Conservation (phyloP, 2,888 invertebrate genomes). For the Morinoia aosen region DNA sequence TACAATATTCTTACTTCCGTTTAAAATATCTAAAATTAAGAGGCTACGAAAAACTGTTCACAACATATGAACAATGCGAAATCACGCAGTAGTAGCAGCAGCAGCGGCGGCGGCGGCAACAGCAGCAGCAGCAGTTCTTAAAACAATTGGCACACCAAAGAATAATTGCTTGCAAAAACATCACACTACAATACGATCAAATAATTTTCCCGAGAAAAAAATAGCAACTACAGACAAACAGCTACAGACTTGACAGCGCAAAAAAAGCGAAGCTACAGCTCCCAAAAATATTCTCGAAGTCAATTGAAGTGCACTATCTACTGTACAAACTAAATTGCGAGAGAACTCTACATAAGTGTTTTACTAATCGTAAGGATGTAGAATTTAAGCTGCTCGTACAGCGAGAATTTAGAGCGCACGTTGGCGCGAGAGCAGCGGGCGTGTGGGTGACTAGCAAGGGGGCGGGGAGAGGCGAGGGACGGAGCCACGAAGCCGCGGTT, state of each 20-base stretch:
- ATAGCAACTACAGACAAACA: neutral
- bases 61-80: neutral
- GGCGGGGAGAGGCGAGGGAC: neutral
- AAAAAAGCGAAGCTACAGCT: neutral
- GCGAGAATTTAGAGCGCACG: neutral
- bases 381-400: neutral
- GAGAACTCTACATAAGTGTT: neutral
- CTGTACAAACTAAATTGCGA: neutral
- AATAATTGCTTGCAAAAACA: neutral
- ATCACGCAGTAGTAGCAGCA: neutral
- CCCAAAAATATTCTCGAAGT: neutral
- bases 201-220: neutral
- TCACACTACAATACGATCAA: neutral
- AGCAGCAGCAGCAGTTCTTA: neutral
- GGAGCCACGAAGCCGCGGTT: neutral
- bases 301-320: neutral
- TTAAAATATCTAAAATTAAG: neutral
- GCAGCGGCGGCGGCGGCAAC: neutral
- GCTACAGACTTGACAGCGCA: neutral
- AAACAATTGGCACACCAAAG: conserved; percentile 5
- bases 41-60: neutral
- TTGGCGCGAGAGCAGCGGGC: neutral
- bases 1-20: neutral
- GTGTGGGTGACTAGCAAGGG: neutral
- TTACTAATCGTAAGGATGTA: neutral